phyloP scores from a whole-genome alignment of 2,113 vertebrate species.

The Oryctolagus cuniculus region mOryCun1.1 NC_091448.1:56916001-56916500 shows the following conservation, averaged over 20 bases:
- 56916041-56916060: constrained; percentile 63
- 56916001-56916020: constrained; percentile 26
- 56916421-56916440: background rate
- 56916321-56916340: background rate
- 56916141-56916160: background rate
- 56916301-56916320: background rate
- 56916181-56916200: background rate
- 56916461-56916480: background rate
- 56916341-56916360: background rate
- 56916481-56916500: rapidly evolving
- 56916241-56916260: background rate
- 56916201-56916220: background rate
- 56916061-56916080: constrained; percentile 45
- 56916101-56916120: background rate
- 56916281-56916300: background rate
- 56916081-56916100: background rate
- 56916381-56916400: background rate
- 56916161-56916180: background rate
- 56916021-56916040: background rate
- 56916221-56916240: background rate
- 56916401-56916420: background rate
- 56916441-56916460: background rate
- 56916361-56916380: background rate
- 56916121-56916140: background rate
- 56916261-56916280: background rate